phyloP scores from a whole-genome alignment of 2,888 invertebrate species.

The Cantharis rustica region DNA sequence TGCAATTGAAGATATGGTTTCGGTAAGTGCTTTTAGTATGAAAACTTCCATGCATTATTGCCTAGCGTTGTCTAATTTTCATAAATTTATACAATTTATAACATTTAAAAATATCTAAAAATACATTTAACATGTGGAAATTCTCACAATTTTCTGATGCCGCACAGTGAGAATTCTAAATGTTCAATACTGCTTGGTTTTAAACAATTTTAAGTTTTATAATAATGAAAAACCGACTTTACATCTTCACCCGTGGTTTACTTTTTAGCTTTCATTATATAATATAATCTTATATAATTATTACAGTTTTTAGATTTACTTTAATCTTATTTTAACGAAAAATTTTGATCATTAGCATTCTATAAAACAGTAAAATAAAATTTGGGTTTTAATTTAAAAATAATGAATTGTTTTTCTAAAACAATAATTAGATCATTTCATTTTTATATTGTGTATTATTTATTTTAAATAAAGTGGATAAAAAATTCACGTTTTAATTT shows the following conservation, averaged over 20 bases:
- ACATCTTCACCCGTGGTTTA: neutral
- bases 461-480: no score
- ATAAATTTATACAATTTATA: neutral
- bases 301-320: no score
- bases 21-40: constrained; percentile 59
- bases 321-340: no score
- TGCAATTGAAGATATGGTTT: constrained; percentile 93
- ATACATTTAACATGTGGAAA: neutral
- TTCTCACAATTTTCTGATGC: neutral
- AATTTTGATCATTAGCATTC: no score
- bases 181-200: neutral
- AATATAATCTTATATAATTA: no score
- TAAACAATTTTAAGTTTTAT: neutral
- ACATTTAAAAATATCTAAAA: neutral
- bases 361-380: neutral
- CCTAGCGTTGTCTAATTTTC: neutral
- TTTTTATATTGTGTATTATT: neutral
- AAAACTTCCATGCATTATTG: neutral
- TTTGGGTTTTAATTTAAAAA: neutral
- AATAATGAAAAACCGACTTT: neutral
- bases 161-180: no score
- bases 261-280: neutral
- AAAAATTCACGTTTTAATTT: no score
- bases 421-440: neutral
- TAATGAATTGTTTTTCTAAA: neutral